Evolutionary conservation across 1,140 invertebrate genomes (phyloP).

Genomic region (Tetranychus urticae): DNA sequence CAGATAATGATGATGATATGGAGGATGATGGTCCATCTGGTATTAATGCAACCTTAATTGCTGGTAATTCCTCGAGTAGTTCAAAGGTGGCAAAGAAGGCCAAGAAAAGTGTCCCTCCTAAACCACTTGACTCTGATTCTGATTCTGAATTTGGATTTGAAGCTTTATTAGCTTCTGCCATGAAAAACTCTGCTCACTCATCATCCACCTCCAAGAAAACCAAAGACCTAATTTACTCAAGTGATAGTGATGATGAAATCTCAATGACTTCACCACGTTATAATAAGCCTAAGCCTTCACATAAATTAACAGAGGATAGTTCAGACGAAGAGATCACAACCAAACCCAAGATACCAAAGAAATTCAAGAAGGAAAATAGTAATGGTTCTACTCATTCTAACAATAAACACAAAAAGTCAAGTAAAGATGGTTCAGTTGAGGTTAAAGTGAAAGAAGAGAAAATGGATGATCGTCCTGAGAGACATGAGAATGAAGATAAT

Average conservation of each 20-base stretch:
- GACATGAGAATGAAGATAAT: too few relatives aligned
- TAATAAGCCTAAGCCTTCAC: not conserved
- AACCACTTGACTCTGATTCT: not conserved
- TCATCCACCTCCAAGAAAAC: not conserved
- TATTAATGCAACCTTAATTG: too few relatives aligned
- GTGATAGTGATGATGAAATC: not conserved
- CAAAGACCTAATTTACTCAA: not conserved
- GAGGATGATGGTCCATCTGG: not conserved
- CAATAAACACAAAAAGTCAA: not conserved
- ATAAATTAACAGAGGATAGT: not conserved
- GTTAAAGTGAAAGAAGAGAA: too few relatives aligned
- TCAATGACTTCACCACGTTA: not conserved
- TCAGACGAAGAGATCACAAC: conserved; percentile 4
- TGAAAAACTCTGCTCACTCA: not conserved
- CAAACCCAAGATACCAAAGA: not conserved
- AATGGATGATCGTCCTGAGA: too few relatives aligned
- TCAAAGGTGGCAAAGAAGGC: not conserved
- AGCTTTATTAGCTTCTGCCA: not conserved
- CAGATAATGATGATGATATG: not conserved
- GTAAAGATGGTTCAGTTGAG: too few relatives aligned
- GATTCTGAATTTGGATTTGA: not conserved
- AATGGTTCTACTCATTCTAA: not conserved
- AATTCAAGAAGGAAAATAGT: not conserved
- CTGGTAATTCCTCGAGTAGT: not conserved
- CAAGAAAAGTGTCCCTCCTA: not conserved